Conservation (phyloP, 1,140 invertebrate genomes). For the Yoshiicerus persimilis region DNA sequence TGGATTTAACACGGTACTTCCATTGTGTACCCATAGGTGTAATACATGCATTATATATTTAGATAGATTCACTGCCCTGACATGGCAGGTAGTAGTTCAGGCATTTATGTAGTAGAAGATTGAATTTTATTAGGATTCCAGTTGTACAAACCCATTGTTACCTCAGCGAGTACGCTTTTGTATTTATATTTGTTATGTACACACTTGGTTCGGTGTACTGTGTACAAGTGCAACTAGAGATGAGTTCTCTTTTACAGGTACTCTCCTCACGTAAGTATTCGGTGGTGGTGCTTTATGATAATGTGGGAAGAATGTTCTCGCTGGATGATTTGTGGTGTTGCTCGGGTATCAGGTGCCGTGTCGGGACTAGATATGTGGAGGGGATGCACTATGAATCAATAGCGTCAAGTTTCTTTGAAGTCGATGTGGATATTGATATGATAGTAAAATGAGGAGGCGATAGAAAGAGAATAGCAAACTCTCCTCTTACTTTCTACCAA, state of each 20-base stretch:
- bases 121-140: neutral
- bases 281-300: conserved; percentile 5
- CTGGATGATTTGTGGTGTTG: conserved; percentile 15
- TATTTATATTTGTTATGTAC: neutral
- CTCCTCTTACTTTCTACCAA: neutral
- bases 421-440: conserved; percentile 4
- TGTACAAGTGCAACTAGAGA: neutral
- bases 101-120: neutral
- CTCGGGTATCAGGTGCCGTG: conserved; percentile 9
- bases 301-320: conserved; percentile 6
- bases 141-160: neutral
- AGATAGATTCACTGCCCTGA: too few relatives aligned
- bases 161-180: neutral
- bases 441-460: conserved; percentile 12
- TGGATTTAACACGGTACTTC: neutral
- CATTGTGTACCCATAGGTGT: neutral
- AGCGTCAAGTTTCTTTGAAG: conserved; percentile 14
- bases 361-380: neutral
- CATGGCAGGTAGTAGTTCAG: neutral
- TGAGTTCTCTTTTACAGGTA: neutral
- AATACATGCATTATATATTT: neutral
- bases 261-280: neutral
- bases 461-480: neutral
- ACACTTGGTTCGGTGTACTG: neutral
- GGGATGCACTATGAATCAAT: conserved; percentile 18